Conservation (phyloP, 1,140 invertebrate genomes). For the Muscidifurax raptorellus region DNA sequence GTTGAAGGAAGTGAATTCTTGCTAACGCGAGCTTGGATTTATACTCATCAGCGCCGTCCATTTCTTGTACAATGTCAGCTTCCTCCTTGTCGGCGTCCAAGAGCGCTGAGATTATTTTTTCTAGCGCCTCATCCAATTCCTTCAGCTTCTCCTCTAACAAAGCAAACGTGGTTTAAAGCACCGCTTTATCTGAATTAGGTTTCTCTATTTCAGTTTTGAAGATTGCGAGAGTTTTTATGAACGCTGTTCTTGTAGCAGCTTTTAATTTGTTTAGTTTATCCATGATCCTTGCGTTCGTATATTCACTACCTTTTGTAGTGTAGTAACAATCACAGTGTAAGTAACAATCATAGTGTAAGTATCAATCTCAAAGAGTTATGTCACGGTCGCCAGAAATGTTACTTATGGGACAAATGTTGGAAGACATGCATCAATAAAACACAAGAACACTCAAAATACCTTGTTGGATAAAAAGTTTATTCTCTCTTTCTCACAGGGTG, state of each 20-base stretch:
- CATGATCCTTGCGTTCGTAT: conserved; percentile 22
- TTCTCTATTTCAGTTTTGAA: background rate
- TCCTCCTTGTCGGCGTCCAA: background rate
- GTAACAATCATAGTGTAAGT: too few relatives aligned
- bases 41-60: background rate
- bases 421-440: too few relatives aligned
- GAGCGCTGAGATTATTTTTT: background rate
- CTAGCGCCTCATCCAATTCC: background rate
- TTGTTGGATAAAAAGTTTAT: too few relatives aligned
- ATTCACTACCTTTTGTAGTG: background rate
- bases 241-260: background rate
- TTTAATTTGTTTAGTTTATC: conserved; percentile 22
- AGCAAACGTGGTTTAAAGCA: background rate
- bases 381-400: conserved; percentile 5
- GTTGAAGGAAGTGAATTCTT: background rate
- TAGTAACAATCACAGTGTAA: background rate
- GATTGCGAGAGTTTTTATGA: conserved; percentile 44
- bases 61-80: background rate
- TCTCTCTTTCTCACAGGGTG: too few relatives aligned
- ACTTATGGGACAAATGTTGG: background rate
- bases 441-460: too few relatives aligned
- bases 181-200: background rate
- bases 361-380: background rate
- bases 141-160: background rate
- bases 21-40: background rate